These are phyloP conservation scores for Lampris incognitus DNA, from an alignment of 2,113 vertebrate genomes.

Conservation along the genomic window DNA sequence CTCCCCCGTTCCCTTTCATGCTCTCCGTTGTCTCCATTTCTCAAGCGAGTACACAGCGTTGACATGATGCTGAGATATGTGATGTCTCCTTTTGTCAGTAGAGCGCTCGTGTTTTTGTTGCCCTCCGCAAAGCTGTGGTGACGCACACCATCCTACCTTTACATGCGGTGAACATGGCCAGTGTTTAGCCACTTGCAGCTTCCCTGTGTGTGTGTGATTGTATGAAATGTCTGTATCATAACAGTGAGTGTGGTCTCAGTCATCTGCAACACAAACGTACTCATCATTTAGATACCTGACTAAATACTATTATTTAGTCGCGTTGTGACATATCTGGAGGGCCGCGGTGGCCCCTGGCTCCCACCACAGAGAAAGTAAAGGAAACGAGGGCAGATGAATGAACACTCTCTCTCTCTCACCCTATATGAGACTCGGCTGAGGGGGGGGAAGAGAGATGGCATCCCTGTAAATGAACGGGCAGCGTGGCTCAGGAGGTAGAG, in stretches of 20 bases:
- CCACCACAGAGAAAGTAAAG: constrained; percentile 61
- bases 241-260: constrained; percentile 44
- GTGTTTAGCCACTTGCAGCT: constrained; percentile 30
- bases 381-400: constrained; percentile 63
- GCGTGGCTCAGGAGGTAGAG: too few species aligned
- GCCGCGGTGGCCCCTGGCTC: constrained; percentile 66
- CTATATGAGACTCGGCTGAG: constrained; percentile 67
- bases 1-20: too few species aligned
- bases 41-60: too few species aligned
- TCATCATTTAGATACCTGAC: constrained; percentile 60
- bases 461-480: constrained; percentile 44
- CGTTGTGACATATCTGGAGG: constrained; percentile 74
- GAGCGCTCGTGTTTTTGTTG: too few species aligned
- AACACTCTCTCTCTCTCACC: constrained; percentile 46
- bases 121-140: too few species aligned
- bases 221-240: constrained; percentile 18
- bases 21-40: too few species aligned
- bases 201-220: constrained; percentile 15
- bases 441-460: constrained; percentile 7
- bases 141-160: neutral
- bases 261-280: constrained; percentile 11
- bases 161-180: constrained; percentile 12
- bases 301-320: constrained; percentile 76
- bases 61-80: too few species aligned
- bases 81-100: too few species aligned